Conservation (phyloP, 2,113 vertebrate species). For the Melanerpes formicivorus region DNA sequence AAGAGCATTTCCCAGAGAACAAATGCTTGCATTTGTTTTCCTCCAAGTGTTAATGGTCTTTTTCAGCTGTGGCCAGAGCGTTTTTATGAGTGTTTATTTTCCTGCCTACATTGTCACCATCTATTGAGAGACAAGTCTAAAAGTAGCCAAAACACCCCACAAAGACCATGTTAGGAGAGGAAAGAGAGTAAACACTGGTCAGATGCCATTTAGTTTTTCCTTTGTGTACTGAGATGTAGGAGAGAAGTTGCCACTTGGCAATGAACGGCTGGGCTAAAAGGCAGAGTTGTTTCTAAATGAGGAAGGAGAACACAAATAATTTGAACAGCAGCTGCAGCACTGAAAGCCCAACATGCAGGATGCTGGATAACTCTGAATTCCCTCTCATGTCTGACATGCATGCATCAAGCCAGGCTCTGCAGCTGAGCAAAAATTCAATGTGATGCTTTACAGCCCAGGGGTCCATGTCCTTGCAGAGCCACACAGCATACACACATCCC, state of each 20-base stretch:
- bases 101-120: constrained; percentile 24
- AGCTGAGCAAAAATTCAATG: neutral
- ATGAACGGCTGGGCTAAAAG: neutral
- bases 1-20: constrained; percentile 44
- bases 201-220: constrained; percentile 34
- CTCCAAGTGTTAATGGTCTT: constrained; percentile 52
- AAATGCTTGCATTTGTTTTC: constrained; percentile 42
- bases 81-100: constrained; percentile 36
- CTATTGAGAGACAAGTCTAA: constrained; percentile 42
- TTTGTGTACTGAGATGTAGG: constrained; percentile 32
- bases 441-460: neutral
- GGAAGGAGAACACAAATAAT: neutral
- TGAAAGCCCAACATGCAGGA: neutral
- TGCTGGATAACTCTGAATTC: neutral
- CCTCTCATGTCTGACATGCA: neutral
- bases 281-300: constrained; percentile 38
- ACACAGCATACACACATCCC: rapidly evolving
- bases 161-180: constrained; percentile 45
- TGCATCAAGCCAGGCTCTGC: neutral
- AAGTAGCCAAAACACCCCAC: constrained; percentile 51
- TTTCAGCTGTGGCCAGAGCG: constrained; percentile 49
- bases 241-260: constrained; percentile 39
- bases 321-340: neutral
- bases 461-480: neutral
- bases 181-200: constrained; percentile 36